Evolutionary conservation across 2,797 vertebrate genomes (phyloP), one percentile per base, ranked within the genome.

Genomic region (Smutsia temminckii): DNA sequence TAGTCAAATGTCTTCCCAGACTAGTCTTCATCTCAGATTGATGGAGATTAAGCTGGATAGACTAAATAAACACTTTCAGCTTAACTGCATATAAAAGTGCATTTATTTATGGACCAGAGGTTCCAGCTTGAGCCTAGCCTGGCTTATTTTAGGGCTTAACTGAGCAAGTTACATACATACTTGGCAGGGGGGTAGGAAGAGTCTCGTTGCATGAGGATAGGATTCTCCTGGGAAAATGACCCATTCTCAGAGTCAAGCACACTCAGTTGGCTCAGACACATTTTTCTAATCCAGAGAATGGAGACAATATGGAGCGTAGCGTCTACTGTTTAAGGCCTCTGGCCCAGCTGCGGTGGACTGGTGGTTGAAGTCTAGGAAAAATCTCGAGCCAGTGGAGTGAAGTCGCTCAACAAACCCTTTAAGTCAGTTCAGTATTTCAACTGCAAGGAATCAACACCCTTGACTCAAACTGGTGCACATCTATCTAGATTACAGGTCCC

Each of bases 321-420:
- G n/a, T n/a, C 37, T 25, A n/a, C 46, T 71, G 6, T 20, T 81
- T 42, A 94, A 20, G 83, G 53, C 0, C 18, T n/a, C 29, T 91
- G n/a, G 37, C 21, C 18, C 9, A 68, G 53, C 42, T 18, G 6
- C 72, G 14, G 0, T 78, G 27, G 75, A 77, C 5, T 20, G 21
- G 32, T 61, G 34, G 59, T 37, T 86, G 59, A 83, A 66, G 81
- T 93, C 59, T 75, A 78, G 57, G 80, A 89, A 74, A 69, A 94
- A 10, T 64, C 86, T 4, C 32, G 49, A 46, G 53, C 78, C 10
- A 53, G 3, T 80, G 42, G 32, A 63, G 20, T 75, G 74, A 83
- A 85, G 63, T 83, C 51, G 25, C n/a, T 89, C 16, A 68, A 46
- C 46, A 93, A 8, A 94, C 27, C 53, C 6, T 20, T 85, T 55